phyloP scores from a whole-genome alignment of 2,113 vertebrate species.

The Myxocyprinus asiaticus region DNA sequence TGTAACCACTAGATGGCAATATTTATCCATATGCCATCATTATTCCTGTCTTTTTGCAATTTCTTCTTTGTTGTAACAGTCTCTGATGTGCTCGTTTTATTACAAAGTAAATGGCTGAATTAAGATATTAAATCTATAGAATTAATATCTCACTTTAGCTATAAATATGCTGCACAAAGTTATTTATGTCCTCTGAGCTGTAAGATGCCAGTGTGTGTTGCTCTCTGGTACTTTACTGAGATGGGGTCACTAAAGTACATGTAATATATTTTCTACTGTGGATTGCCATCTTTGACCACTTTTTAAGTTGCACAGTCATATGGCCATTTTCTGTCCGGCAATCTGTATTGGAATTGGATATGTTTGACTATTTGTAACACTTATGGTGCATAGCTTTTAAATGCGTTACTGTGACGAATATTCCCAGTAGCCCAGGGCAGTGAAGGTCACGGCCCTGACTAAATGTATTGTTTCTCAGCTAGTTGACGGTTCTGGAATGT shows the following conservation, averaged over 20 bases:
- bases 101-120: not conserved
- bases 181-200: not conserved
- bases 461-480: too few relatives aligned
- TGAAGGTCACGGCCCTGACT: too few relatives aligned
- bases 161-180: not conserved
- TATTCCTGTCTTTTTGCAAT: not conserved
- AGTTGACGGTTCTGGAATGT: not conserved
- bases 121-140: not conserved
- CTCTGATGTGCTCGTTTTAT: not conserved
- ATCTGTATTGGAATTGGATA: conserved; percentile 11
- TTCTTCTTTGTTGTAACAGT: not conserved
- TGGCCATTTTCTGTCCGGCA: not conserved
- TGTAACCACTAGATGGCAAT: conserved; percentile 38
- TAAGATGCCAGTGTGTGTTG: not conserved
- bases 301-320: too few relatives aligned
- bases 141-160: not conserved
- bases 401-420: not conserved
- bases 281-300: not conserved
- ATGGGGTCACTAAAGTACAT: not conserved
- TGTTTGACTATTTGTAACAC: not conserved
- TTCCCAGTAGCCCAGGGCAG: not conserved
- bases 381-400: conserved; percentile 3
- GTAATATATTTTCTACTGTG: not conserved
- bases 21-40: conserved; percentile 5
- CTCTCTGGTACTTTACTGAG: not conserved